Percentiles rank a stretch among this genome's conserved stretches.
Evolutionary conservation across 1,140 invertebrate genomes (phyloP).

Genomic region (Zelostemma sp.): DNA sequence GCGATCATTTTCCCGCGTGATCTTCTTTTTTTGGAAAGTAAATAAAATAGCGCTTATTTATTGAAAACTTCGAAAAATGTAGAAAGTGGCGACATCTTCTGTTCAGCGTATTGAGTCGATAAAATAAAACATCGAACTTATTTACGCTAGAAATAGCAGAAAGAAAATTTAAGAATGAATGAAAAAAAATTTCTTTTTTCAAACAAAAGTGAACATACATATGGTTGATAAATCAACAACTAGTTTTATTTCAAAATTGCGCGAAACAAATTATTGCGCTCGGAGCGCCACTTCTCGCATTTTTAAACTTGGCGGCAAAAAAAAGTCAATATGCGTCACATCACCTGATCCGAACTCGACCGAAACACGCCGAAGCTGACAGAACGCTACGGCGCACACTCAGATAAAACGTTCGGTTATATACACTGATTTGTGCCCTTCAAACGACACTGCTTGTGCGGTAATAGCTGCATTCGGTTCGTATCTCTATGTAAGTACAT

Average conservation of each 20-base stretch:
- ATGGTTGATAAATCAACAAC: neutral
- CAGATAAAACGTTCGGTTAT: constrained; percentile 57
- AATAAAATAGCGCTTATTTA: too few species aligned
- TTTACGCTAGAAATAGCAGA: too few species aligned
- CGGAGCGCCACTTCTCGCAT: constrained; percentile 2
- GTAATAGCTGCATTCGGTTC: constrained; percentile 50
- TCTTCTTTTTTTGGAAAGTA: too few species aligned
- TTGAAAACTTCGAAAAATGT: too few species aligned
- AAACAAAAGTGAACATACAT: too few species aligned
- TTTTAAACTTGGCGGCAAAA: constrained; percentile 26
- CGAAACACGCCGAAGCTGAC: constrained; percentile 32
- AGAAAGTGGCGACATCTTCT: too few species aligned
- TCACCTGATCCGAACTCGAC: constrained; percentile 40
- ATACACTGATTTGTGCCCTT: constrained; percentile 65
- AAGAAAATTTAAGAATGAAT: too few species aligned
- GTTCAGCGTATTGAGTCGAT: too few species aligned
- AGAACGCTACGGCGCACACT: constrained; percentile 47
- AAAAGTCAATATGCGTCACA: constrained; percentile 25
- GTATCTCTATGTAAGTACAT: constrained; percentile 53
- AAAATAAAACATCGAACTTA: too few species aligned
- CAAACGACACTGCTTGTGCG: constrained; percentile 66
- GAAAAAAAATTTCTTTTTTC: too few species aligned
- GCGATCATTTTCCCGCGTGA: too few species aligned
- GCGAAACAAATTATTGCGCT: too few species aligned
- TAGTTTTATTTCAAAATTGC: neutral